Conservation (phyloP, 2,797 vertebrate genomes). For the Phylloscopus collybita region DNA sequence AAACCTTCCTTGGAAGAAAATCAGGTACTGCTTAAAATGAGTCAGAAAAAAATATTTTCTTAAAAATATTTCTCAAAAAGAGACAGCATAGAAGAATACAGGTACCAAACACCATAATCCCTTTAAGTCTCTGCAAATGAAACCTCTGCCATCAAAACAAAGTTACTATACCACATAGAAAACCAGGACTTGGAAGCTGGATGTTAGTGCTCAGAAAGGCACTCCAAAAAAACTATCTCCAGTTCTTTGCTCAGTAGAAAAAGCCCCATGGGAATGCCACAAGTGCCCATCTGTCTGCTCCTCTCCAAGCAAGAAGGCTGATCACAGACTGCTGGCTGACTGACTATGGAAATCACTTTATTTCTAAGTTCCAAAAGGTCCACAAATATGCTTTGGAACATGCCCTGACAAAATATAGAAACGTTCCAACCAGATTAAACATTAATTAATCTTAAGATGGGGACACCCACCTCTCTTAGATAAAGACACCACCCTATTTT, state of each 20-base stretch:
- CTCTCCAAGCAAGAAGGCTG: neutral
- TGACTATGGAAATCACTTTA: neutral
- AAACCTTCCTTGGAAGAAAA: neutral
- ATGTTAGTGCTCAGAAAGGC: neutral
- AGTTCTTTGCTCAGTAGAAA: neutral
- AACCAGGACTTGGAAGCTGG: neutral
- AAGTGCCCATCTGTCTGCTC: rapidly evolving
- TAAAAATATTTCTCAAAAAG: neutral
- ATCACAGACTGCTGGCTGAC: neutral
- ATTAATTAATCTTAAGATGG: constrained; percentile 35
- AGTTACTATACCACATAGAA: neutral
- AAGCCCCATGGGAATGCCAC: neutral
- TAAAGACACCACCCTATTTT: constrained; percentile 42
- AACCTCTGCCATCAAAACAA: neutral
- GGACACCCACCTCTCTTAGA: constrained; percentile 8
- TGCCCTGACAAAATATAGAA: constrained; percentile 20
- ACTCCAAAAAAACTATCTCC: neutral
- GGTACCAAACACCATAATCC: neutral
- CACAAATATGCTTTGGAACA: neutral
- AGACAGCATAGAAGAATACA: neutral
- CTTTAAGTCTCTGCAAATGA: neutral
- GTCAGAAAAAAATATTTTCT: neutral
- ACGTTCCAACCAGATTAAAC: constrained; percentile 46
- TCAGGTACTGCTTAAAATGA: neutral
- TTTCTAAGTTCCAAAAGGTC: neutral